Conservation (phyloP, 2,888 invertebrate species). For the Aleiodes testaceus region DNA sequence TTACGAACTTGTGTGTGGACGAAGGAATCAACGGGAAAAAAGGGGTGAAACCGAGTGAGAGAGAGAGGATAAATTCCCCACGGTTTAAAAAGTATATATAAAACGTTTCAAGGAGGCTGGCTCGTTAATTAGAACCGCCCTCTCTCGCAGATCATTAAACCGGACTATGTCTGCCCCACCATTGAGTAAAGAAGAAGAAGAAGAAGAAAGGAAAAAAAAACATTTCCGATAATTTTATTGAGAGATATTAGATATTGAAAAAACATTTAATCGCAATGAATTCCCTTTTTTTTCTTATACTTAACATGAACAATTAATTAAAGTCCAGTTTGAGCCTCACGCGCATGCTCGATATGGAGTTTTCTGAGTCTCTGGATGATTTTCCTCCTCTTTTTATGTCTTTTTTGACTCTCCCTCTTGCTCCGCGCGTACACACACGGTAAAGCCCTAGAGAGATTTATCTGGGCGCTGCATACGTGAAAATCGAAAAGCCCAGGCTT, state of each 20-base stretch:
- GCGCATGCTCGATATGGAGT: conserved; percentile 27
- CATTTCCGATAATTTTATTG: conserved; percentile 32
- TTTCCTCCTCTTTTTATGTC: conserved; percentile 31
- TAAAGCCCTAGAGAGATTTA: conserved; percentile 68
- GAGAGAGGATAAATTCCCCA: not conserved
- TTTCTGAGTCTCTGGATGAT: conserved; percentile 21
- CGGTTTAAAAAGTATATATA: conserved; percentile 11
- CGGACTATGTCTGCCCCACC: conserved; percentile 1
- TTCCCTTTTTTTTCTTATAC: not conserved
- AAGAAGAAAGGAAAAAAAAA: not conserved
- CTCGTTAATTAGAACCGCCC: conserved; percentile 41
- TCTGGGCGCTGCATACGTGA: conserved; percentile 64
- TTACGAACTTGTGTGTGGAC: conserved; percentile 10
- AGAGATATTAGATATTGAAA: not conserved
- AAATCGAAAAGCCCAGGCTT: conserved; percentile 62
- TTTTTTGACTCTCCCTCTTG: conserved; percentile 44
- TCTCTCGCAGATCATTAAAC: conserved; percentile 33
- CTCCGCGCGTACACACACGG: conserved; percentile 56
- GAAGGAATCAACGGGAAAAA: not conserved
- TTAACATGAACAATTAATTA: conserved; percentile 7
- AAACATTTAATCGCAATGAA: conserved; percentile 5
- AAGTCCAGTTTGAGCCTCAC: not conserved
- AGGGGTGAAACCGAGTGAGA: not conserved
- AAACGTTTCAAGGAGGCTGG: conserved; percentile 35
- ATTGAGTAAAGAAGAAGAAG: not conserved